Evolutionary conservation across 2,113 vertebrate species (phyloP), one percentile per base, ranked within the genome.

Genomic region (Electrona antarctica): DNA sequence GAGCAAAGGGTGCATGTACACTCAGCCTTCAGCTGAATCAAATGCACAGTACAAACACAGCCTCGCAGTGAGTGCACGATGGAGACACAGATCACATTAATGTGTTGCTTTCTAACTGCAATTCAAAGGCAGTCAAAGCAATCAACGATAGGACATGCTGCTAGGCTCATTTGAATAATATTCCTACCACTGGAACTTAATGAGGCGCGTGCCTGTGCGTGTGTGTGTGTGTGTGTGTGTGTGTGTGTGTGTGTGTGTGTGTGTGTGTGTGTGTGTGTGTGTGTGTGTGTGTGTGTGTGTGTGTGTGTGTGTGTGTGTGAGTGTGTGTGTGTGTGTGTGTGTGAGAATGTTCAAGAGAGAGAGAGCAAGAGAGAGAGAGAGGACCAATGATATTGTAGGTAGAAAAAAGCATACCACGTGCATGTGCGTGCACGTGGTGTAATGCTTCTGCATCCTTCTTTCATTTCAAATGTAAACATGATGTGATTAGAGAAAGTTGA

Each of bases 131-230:
- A 73, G 33, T 76, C 58, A 72, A 78, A 81, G 71, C 65, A 77
- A 81, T 86, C 76, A 73, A 60, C 76, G 78, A 77, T 62, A 76
- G 80, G 83, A 84, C 80, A 78, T 68, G 73, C 78, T 60, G 47
- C 57, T 7, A 57, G 69, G 70, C 72, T 80, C 68, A 78, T 81
- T 77, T 74, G 33, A 83, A 84, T 75, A 76, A 83, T 56, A 76
- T 15, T 69, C 74, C 57, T 45, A 74, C 66, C 54, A 58, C 57
- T 63, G 62, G 12, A 73, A 64, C 55, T 28, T 77, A 85, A 82
- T 76, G 62, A 87, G 62, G 73, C 56, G 48, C 45, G 11, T 11
- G 12, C 11, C 6, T 11, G 33, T 3, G 52, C 11, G 1, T 54
- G 12, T 6, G 15, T 68, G 68, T 63, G 10, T 28, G 56, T 60